Base-by-base conservation (phyloP, 2,797 vertebrate species). In the Pseudochaenichthys georgianus region DNA sequence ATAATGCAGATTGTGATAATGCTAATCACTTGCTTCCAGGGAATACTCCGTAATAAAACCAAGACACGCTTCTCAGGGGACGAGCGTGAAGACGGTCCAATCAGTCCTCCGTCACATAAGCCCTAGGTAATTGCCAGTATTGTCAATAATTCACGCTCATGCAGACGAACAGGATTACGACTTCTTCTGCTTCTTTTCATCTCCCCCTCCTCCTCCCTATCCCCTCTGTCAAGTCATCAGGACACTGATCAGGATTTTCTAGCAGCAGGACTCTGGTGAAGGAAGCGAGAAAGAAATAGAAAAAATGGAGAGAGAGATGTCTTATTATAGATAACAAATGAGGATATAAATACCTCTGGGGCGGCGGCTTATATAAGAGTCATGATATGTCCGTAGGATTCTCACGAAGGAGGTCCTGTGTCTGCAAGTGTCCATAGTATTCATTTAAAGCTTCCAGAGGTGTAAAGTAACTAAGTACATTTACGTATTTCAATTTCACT, bases 301-400 rank as follows among this genome's bases (percentile, higher is more conserved):
- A 62, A 28, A 68, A 55, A 70, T 78, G 84, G 79, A 85, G 15
- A 77, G 70, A 64, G 82, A 83, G 80, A 92, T 89, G 81, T 93
- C 90, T 90, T 91, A 91, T 90, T 90, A 92, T 88, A 93, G 89
- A 92, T 93, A 90, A 92, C 84, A 91, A 91, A 92, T 57, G 82
- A 89, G 84, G 87, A 78, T 93, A 92, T 90, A 92, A 93, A 94
- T 93, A 93, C 75, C 75, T 86, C 81, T 72, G 81, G 78, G 84
- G 84, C 16, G 76, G 85, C 83, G 77, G 87, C 83, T 93, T 92
- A 89, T 86, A 72, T 91, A 90, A 91, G 86, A 89, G 73, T 87
- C 85, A 87, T 86, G 85, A 90, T 87, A 77, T 85, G 84, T 89
- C 84, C 75, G 8, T 73, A 80, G 81, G 78, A 86, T 74, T 86